Percentiles rank a stretch among this genome's conserved stretches.
phyloP scores from a whole-genome alignment of 2,888 invertebrate species.

The Cinara cedri region DNA sequence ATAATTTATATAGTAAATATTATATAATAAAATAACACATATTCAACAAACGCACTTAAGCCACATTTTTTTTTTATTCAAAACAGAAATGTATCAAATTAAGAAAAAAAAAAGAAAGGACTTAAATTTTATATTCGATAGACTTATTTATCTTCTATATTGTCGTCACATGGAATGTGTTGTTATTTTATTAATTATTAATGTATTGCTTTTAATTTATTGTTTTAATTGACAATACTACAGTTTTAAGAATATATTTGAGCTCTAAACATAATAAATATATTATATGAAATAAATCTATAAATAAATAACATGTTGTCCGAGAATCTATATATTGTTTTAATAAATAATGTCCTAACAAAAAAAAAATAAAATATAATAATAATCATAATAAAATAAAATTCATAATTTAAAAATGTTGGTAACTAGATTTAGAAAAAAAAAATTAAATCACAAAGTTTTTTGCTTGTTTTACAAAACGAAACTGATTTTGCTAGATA shows the following conservation, averaged over 20 bases:
- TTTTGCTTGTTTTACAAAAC: conserved; percentile 19
- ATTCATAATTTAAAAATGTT: conserved; percentile 21
- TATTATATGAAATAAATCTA: conserved; percentile 50
- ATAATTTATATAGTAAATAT: conserved; percentile 36
- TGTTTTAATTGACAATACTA: conserved; percentile 52
- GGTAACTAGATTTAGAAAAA: conserved; percentile 50
- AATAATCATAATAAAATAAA: conserved; percentile 19
- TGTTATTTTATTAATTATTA: conserved; percentile 20
- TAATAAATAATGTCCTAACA: conserved; percentile 50
- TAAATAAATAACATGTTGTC: conserved; percentile 54
- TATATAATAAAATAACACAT: conserved; percentile 32
- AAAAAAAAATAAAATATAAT: conserved; percentile 18
- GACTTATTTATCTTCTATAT: neutral
- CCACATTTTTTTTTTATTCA: conserved; percentile 32
- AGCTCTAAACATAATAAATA: conserved; percentile 43
- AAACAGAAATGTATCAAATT: conserved; percentile 18
- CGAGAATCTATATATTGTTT: conserved; percentile 43
- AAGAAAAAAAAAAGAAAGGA: conserved; percentile 21
- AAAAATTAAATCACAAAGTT: conserved; percentile 45
- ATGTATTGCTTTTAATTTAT: conserved; percentile 43
- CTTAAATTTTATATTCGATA: conserved; percentile 29
- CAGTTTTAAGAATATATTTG: conserved; percentile 27
- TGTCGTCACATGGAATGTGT: conserved; percentile 41
- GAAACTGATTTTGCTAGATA: conserved; percentile 8
- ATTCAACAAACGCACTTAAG: conserved; percentile 43